These are phyloP conservation scores for Pristionchus fissidentatus DNA, from an alignment of 2,888 invertebrate species.

Conservation along the genomic window DNA sequence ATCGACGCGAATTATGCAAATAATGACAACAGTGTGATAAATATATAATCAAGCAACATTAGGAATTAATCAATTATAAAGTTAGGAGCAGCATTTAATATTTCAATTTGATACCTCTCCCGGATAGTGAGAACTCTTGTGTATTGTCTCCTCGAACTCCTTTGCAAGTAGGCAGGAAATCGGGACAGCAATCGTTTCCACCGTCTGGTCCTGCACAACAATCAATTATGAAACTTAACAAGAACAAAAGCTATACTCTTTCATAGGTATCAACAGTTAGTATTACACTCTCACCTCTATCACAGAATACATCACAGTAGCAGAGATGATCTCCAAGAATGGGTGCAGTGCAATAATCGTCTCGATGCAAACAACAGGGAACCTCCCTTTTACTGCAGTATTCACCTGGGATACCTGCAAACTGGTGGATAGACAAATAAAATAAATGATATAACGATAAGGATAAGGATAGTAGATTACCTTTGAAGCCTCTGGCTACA, in stretches of 20 bases:
- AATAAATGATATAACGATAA: neutral
- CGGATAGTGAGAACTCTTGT: conserved; percentile 16
- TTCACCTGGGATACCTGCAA: conserved; percentile 44
- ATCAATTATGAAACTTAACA: neutral
- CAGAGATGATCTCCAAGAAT: conserved; percentile 87
- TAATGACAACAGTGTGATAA: neutral
- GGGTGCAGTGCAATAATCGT: conserved; percentile 85
- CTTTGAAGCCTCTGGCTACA: conserved; percentile 31
- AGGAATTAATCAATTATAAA: too few relatives aligned
- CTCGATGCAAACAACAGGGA: conserved; percentile 84
- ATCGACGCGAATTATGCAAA: too few relatives aligned
- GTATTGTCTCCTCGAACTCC: neutral
- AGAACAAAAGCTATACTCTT: neutral
- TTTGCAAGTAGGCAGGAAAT: conserved; percentile 85
- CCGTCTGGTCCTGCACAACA: conserved; percentile 60
- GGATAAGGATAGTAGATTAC: neutral
- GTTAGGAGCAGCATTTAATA: too few relatives aligned
- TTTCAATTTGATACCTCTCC: conserved; percentile 43
- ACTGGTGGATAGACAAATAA: too few relatives aligned
- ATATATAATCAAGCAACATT: neutral
- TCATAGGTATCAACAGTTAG: neutral
- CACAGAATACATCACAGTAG: conserved; percentile 95
- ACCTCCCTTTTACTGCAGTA: conserved; percentile 44
- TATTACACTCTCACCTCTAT: conserved; percentile 78
- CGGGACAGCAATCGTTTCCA: conserved; percentile 91